Evolutionary conservation across 2,113 vertebrate species (phyloP), one percentile per base, ranked within the genome.

Genomic region (Tenebrosternarchus preto): DNA sequence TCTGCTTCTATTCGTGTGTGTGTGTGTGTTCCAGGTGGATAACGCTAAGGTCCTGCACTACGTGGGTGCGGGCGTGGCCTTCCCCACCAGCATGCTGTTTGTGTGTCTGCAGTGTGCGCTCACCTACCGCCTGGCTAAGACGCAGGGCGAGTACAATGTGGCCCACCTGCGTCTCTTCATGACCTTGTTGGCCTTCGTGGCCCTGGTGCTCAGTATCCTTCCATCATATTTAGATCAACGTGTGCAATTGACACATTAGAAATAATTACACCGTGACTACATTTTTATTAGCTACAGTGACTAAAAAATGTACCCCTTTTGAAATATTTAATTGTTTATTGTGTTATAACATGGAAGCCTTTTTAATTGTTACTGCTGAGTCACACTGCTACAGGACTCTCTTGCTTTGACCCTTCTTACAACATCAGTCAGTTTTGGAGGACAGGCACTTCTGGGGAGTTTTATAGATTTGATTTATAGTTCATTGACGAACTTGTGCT

Each of bases 171-270:
- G 95, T 0, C 88, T 92, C 74, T 76, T 89, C 78, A 94, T 96
- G 85, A 90, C 92, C 0, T 68, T 90, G n/a, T 79, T 95, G 85
- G 94, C 94, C 1, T 92, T 96, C 68, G 2, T 95, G 70, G 90
- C 93, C 22, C 91, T 96, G 0, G 82, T 96, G 76, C 94, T 96
- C 87, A 96, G 94, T 96, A 96, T 96, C 95, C 94, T 96, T 88
- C 74, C 8, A 12, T 50, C 43, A 15, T 15, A 1, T 57, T 12
- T 59, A 39, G 76, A 19, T n/a, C 9, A 25, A 7, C 33, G 60
- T n/a, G 3, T 56, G n/a, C n/a, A n/a, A n/a, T n/a, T n/a, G n/a
- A n/a, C n/a, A n/a, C n/a, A n/a, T n/a, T n/a, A n/a, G n/a, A n/a
- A n/a, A n/a, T n/a, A n/a, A n/a, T n/a, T n/a, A n/a, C n/a, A n/a